phyloP scores from a whole-genome alignment of 2,797 vertebrate species.

The Gymnothorax javanicus region DNA sequence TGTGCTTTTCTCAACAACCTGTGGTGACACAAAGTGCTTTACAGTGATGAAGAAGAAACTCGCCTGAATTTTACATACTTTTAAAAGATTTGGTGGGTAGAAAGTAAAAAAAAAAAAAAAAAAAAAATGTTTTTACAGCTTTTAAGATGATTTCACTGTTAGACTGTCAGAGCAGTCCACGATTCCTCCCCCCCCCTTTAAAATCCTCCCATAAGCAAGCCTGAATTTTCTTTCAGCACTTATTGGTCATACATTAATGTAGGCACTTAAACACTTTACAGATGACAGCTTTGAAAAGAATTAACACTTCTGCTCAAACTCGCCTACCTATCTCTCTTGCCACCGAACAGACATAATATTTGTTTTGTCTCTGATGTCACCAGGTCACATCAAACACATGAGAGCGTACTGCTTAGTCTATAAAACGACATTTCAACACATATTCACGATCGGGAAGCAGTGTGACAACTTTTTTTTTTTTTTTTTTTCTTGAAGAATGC shows the following conservation, averaged over 20 bases:
- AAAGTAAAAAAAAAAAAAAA: too few species aligned
- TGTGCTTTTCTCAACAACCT: too few species aligned
- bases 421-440: constrained; percentile 21
- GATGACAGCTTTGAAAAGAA: constrained; percentile 50
- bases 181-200: too few species aligned
- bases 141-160: neutral
- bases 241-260: neutral
- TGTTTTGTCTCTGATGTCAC: constrained; percentile 37
- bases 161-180: neutral
- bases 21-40: too few species aligned
- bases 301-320: constrained; percentile 45
- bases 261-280: constrained; percentile 70
- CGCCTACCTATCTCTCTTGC: constrained; percentile 28
- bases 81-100: neutral
- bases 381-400: constrained; percentile 23
- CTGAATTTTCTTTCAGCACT: neutral
- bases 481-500: neutral
- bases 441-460: constrained; percentile 9
- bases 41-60: too few species aligned
- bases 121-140: neutral
- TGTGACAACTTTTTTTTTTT: neutral
- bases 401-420: neutral
- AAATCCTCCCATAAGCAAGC: neutral
- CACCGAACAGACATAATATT: constrained; percentile 49
- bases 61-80: neutral